Evolutionary conservation across 2,113 vertebrate genomes (phyloP), one percentile per base, ranked within the genome.

Genomic region (Chloropsis cyanopogon): DNA sequence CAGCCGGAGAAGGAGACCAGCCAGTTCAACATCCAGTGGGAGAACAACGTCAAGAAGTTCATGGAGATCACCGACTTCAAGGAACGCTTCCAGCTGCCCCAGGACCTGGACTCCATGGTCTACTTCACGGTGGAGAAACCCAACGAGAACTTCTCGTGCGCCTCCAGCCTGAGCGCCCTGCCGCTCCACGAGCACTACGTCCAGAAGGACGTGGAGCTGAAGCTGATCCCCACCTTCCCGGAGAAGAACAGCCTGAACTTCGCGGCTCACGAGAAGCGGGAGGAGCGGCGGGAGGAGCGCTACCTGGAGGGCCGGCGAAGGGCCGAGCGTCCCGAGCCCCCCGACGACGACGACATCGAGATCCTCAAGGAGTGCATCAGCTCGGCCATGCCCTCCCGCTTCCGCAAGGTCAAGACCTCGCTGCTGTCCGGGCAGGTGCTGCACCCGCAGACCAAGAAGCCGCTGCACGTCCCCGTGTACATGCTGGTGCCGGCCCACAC

Each of bases 51-150:
- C 86, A 98, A 98, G 72, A 99, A 99, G 63, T 99, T 99, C 94
- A 98, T 99, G 98, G 99, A 99, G 94, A 99, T 99, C 12, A 98
- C 99, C 0, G 99, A 99, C 93, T 99, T 99, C 65, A 99, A 99
- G n/a, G 99, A 99, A 50, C 98, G 99, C 65, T 98, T 99, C 94
- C 99, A 99, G 96, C 98, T 99, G 59, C 99, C 99, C 10, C 98
- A 98, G 6, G 99, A 99, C 85, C 97, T 99, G 64, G 99, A 99
- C 77, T 98, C 98, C 70, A 99, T 99, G 97, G 99, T 99, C 69
- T 99, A 99, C 95, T 99, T 99, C 95, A 99, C 99, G 0, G 98
- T 99, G 95, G 99, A 99, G 98, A 99, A 99, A 83, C 99, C 99
- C 4, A 99, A 98, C 0, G 99, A 99, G 97, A 99, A 99, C 97